phyloP scores from a whole-genome alignment of 2,797 vertebrate genomes.

The Chaunax sp. region DNA sequence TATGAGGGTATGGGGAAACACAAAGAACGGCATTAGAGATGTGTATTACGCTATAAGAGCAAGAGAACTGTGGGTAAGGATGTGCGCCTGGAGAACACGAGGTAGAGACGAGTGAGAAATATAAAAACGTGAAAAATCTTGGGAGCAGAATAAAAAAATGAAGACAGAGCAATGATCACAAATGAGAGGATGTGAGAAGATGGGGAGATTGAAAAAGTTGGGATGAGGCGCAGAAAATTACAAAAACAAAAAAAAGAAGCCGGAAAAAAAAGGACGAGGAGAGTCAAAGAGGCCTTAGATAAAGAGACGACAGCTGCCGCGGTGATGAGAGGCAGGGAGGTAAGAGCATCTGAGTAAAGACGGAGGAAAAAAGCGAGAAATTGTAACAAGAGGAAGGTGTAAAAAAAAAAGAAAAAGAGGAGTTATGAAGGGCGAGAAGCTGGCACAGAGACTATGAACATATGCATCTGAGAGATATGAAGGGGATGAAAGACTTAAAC shows the following conservation, averaged over 20 bases:
- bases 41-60: slow-evolving; percentile 45
- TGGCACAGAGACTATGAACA: slow-evolving; percentile 10
- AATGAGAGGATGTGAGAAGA: slow-evolving; percentile 49
- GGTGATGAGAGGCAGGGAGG: slow-evolving; percentile 43
- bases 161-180: slow-evolving; percentile 50
- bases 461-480: slow-evolving; percentile 28
- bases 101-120: slow-evolving; percentile 38
- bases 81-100: slow-evolving; percentile 46
- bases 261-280: background rate
- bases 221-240: slow-evolving; percentile 32
- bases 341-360: slow-evolving; percentile 25
- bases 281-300: slow-evolving; percentile 28
- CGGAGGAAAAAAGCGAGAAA: slow-evolving; percentile 1
- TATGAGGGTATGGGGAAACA: slow-evolving; percentile 16
- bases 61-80: slow-evolving; percentile 31
- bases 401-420: slow-evolving; percentile 17
- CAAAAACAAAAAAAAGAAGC: background rate
- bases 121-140: slow-evolving; percentile 36
- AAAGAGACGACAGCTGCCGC: slow-evolving; percentile 23
- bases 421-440: slow-evolving; percentile 29
- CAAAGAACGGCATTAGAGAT: slow-evolving; percentile 35
- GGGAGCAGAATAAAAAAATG: slow-evolving; percentile 49
- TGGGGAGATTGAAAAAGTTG: slow-evolving; percentile 34
- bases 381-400: slow-evolving; percentile 16
- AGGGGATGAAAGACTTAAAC: slow-evolving; percentile 35